Percentiles rank a stretch among this genome's conserved stretches.
Conservation (phyloP, 1,140 invertebrate species). For the Procambarus virginalis region DNA sequence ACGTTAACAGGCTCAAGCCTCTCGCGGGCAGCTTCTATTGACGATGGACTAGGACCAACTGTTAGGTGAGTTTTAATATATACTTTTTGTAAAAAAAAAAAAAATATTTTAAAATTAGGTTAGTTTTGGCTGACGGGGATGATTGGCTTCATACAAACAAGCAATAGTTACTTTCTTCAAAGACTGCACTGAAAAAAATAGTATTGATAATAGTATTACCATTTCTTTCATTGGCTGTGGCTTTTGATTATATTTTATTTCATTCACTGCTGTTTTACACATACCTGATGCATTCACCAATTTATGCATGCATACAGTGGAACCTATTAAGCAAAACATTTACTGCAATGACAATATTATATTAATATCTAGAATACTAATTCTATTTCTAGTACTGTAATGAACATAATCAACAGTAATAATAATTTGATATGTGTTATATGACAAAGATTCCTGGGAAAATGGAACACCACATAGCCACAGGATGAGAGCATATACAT, state of each 20-base stretch:
- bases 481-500: too few relatives aligned
- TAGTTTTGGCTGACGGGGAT: neutral
- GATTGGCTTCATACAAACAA: neutral
- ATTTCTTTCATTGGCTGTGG: conserved; percentile 2
- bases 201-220: neutral
- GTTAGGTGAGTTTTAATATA: conserved; percentile 58
- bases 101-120: neutral
- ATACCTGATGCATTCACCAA: neutral
- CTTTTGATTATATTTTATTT: conserved; percentile 32
- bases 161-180: neutral
- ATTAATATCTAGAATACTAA: neutral
- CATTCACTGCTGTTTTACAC: conserved; percentile 1
- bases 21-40: conserved; percentile 60
- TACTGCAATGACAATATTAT: neutral
- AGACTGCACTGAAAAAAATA: neutral
- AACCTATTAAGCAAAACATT: neutral
- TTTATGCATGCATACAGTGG: neutral
- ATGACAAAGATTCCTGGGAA: too few relatives aligned
- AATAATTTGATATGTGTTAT: too few relatives aligned
- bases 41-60: conserved; percentile 69
- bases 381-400: too few relatives aligned
- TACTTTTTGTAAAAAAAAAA: neutral
- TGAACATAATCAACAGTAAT: too few relatives aligned
- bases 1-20: conserved; percentile 36
- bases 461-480: too few relatives aligned